A percentile compares a stretch with the other conserved stretches of the same genome.
These are phyloP conservation scores for Phrynocephalus guinanensis DNA, from an alignment of 2,797 vertebrate species.

Conservation along the genomic window DNA sequence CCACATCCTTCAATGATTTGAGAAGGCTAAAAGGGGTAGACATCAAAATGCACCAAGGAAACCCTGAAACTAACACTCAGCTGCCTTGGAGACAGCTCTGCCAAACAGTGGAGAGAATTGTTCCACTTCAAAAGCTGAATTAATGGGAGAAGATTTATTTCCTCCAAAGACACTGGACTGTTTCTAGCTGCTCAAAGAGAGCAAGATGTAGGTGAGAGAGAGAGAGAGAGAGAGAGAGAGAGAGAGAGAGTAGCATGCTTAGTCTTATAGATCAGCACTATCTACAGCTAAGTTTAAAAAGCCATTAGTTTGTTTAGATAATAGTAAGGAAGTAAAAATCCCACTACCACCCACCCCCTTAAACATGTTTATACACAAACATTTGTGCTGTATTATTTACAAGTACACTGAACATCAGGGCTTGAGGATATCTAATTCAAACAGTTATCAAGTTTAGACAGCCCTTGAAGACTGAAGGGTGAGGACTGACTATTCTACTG, in stretches of 20 bases:
- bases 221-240: neutral
- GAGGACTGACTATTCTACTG: neutral
- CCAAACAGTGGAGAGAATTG: neutral
- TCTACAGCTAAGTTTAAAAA: conserved; percentile 41
- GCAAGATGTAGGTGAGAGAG: conserved; percentile 1
- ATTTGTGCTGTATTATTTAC: conserved; percentile 37
- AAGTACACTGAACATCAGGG: conserved; percentile 11
- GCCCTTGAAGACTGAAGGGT: conserved; percentile 5
- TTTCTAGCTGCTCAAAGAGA: conserved; percentile 8
- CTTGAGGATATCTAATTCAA: conserved; percentile 12
- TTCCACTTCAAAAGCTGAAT: neutral
- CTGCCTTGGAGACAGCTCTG: neutral
- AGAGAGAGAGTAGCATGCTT: conserved; percentile 12
- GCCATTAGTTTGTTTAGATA: conserved; percentile 28
- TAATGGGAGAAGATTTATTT: neutral
- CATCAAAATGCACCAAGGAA: neutral
- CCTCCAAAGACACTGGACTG: neutral
- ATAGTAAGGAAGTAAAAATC: conserved; percentile 31
- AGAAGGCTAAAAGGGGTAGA: neutral
- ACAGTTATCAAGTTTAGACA: conserved; percentile 18
- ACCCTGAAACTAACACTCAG: neutral
- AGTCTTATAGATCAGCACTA: neutral
- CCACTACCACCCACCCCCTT: neutral
- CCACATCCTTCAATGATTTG: neutral
- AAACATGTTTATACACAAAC: conserved; percentile 11